Percentiles rank a stretch among this genome's conserved stretches.
Evolutionary conservation across 2,113 vertebrate species (phyloP).

Genomic region (Brachyhypopomus gauderio): DNA sequence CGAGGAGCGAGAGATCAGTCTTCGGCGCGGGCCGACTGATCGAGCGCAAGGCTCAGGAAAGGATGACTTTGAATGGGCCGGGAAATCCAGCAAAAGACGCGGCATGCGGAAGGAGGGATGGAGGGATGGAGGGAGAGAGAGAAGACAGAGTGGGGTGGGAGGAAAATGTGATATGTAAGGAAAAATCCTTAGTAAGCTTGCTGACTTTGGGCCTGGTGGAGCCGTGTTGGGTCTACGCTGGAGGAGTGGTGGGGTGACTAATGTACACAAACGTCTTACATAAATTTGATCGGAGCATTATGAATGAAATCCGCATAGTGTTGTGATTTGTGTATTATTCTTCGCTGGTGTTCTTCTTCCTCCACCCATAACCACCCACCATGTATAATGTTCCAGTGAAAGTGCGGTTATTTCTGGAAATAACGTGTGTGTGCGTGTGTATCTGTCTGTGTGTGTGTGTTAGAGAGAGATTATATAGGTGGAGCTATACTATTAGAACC

Average conservation of each 20-base stretch:
- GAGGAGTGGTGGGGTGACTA: slow-evolving; percentile 19
- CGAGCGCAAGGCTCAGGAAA: slow-evolving; percentile 65
- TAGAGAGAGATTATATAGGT: slow-evolving; percentile 15
- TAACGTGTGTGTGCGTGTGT: neutral
- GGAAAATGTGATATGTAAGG: slow-evolving; percentile 26
- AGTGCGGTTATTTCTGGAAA: slow-evolving; percentile 7
- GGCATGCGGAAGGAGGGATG: slow-evolving; percentile 11
- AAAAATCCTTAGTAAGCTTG: slow-evolving; percentile 48
- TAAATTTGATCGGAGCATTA: slow-evolving; percentile 22
- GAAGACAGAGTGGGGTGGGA: slow-evolving; percentile 15
- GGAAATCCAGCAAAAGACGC: slow-evolving; percentile 47
- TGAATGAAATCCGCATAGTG: slow-evolving; percentile 21
- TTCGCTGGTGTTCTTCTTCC: neutral
- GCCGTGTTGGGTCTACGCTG: neutral
- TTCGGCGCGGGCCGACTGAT: slow-evolving; percentile 74
- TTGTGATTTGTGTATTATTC: slow-evolving; percentile 27
- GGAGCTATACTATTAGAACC: slow-evolving; percentile 30
- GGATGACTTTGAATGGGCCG: slow-evolving; percentile 47
- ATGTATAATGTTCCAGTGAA: neutral
- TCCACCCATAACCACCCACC: slow-evolving; percentile 13
- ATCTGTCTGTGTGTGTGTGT: neutral
- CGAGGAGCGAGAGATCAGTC: slow-evolving; percentile 82
- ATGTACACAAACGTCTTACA: neutral
- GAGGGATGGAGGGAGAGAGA: slow-evolving; percentile 39
- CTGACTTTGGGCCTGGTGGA: slow-evolving; percentile 40